phyloP scores from a whole-genome alignment of 2,888 invertebrate genomes.

The Steinernema scapterisci region DNA sequence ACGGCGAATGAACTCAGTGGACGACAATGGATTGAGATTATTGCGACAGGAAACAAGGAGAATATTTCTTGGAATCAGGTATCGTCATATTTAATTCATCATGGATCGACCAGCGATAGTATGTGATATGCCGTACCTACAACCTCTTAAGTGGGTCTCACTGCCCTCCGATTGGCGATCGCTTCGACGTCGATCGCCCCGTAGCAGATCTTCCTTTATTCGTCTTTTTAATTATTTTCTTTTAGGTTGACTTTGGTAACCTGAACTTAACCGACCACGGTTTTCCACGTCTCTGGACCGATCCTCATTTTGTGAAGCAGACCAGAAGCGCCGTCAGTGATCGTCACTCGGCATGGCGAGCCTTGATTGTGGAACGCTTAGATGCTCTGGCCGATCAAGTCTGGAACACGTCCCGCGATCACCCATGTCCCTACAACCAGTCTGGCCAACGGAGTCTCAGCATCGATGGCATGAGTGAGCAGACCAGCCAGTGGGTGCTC shows the following conservation, averaged over 20 bases:
- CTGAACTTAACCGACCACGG: background rate
- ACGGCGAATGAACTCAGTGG: background rate
- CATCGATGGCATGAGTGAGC: constrained; percentile 1
- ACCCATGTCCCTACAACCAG: constrained; percentile 1
- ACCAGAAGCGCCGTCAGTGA: background rate
- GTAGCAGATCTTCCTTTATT: no score
- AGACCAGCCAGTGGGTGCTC: constrained; percentile 12
- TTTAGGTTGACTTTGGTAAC: constrained; percentile 10
- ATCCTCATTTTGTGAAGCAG: constrained; percentile 19
- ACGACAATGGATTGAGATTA: constrained; percentile 19
- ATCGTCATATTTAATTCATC: no score
- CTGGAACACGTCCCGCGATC: constrained; percentile 10
- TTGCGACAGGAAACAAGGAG: background rate
- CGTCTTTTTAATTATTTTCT: background rate
- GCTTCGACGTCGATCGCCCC: no score
- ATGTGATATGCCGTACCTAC: no score
- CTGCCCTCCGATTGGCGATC: no score
- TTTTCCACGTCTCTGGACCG: constrained; percentile 22
- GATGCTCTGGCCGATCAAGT: constrained; percentile 4
- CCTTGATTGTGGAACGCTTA: background rate
- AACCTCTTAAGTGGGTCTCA: no score
- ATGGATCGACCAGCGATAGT: no score
- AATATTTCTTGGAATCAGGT: constrained; percentile 26
- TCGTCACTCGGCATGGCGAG: constrained; percentile 13
- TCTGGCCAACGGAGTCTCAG: constrained; percentile 11